Conservation (phyloP, 2,888 invertebrate species). For the Hydraecia micacea region DNA sequence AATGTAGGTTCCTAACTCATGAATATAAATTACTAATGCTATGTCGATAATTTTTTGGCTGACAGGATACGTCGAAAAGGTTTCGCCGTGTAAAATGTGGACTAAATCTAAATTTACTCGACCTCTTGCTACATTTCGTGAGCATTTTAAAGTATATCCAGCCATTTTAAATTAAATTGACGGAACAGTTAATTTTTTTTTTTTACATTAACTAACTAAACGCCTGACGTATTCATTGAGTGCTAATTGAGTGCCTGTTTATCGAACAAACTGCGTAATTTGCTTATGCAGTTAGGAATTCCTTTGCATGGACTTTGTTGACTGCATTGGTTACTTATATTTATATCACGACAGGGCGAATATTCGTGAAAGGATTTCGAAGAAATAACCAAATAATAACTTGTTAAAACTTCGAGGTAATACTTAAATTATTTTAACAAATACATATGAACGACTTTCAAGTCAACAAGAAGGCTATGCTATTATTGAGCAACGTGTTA, state of each 20-base stretch:
- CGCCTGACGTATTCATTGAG: conserved; percentile 30
- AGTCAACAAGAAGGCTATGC: conserved; percentile 39
- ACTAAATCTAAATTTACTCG: conserved; percentile 28
- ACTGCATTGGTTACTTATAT: not conserved
- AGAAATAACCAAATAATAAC: conserved; percentile 10
- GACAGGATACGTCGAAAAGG: conserved; percentile 19
- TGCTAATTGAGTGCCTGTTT: conserved; percentile 10
- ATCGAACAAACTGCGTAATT: not conserved
- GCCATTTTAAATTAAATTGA: conserved; percentile 73
- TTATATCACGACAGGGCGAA: not conserved
- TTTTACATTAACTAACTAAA: conserved; percentile 35
- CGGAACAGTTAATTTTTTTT: conserved; percentile 61
- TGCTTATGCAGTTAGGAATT: not conserved
- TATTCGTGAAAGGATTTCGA: not conserved
- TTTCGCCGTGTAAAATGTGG: conserved; percentile 4
- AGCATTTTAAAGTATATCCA: conserved; percentile 72
- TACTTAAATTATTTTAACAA: conserved; percentile 21
- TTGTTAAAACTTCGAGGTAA: not conserved
- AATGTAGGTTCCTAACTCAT: conserved; percentile 25
- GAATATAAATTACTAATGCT: conserved; percentile 31
- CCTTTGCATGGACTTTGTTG: not conserved
- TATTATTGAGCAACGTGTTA: conserved; percentile 65
- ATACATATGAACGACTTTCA: not conserved
- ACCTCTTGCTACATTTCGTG: conserved; percentile 67
- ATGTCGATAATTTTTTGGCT: conserved; percentile 8